Evolutionary conservation across 2,113 vertebrate species (phyloP).

Genomic region (Tragulus kanchil): DNA sequence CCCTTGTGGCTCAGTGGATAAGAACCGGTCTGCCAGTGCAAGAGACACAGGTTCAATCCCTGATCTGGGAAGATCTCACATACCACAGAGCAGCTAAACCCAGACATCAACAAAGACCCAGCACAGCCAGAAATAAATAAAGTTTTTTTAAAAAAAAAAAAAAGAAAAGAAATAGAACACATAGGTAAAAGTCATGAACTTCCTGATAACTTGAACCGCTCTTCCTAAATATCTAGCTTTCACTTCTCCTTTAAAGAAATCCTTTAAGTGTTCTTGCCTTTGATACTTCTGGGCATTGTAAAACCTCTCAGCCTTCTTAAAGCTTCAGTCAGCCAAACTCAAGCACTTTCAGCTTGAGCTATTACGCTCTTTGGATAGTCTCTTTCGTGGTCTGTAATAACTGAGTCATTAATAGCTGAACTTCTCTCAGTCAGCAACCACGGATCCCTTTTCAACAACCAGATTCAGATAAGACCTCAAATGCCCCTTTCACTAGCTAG

Average conservation of each 20-base stretch:
- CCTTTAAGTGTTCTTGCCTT: background rate
- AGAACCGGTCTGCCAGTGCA: too few species aligned
- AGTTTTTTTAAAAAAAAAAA: background rate
- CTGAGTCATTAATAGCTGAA: background rate
- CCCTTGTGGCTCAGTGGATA: too few species aligned
- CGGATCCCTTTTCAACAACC: conserved; percentile 11
- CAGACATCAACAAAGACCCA: too few species aligned
- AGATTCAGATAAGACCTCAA: conserved; percentile 32
- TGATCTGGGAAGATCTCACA: too few species aligned
- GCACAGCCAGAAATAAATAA: too few species aligned
- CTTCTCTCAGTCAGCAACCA: background rate
- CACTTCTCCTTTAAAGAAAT: conserved; percentile 17
- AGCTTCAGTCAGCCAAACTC: conserved; percentile 8
- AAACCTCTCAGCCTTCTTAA: conserved; percentile 8
- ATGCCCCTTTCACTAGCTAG: background rate
- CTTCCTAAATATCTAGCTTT: background rate
- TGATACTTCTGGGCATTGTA: background rate
- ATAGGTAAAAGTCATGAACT: background rate
- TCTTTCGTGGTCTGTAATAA: background rate
- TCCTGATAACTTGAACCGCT: background rate
- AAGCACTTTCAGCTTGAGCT: background rate
- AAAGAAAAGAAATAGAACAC: conserved; percentile 23
- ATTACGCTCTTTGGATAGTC: background rate
- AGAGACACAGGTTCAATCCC: too few species aligned
- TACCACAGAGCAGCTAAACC: too few species aligned